Evolutionary conservation across 2,797 vertebrate species (phyloP).

Genomic region (Notamacropus eugenii): DNA sequence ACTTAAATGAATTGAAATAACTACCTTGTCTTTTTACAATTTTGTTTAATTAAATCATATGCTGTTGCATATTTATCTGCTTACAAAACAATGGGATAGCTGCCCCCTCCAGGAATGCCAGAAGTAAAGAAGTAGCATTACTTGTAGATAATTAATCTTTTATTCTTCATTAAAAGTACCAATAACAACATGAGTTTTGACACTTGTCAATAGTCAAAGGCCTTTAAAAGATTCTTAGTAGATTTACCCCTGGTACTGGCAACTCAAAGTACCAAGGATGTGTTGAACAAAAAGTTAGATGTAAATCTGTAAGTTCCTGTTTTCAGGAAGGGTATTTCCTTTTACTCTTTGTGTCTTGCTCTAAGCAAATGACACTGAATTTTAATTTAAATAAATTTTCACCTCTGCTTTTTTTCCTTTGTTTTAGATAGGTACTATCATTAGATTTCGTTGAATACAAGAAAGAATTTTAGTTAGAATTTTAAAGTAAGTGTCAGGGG

Average conservation of each 20-base stretch:
- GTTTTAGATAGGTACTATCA: background rate
- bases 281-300: background rate
- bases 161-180: constrained; percentile 37
- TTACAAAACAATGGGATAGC: constrained; percentile 30
- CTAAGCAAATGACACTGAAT: background rate
- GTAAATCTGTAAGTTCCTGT: background rate
- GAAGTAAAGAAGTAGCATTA: constrained; percentile 27
- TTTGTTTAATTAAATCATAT: constrained; percentile 53
- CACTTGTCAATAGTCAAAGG: background rate
- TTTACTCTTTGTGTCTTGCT: background rate
- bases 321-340: background rate
- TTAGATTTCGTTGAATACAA: background rate
- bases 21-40: constrained; percentile 28
- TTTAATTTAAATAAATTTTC: background rate
- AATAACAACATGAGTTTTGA: constrained; percentile 15
- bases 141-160: constrained; percentile 50
- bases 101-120: background rate
- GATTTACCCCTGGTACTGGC: background rate
- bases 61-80: constrained; percentile 32
- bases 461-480: background rate
- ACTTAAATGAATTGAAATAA: constrained; percentile 19
- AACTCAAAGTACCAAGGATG: background rate
- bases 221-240: background rate
- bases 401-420: background rate
- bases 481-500: background rate